Base-by-base conservation (phyloP, 2,888 invertebrate genomes). In the Ornithoptera priamus region DNA sequence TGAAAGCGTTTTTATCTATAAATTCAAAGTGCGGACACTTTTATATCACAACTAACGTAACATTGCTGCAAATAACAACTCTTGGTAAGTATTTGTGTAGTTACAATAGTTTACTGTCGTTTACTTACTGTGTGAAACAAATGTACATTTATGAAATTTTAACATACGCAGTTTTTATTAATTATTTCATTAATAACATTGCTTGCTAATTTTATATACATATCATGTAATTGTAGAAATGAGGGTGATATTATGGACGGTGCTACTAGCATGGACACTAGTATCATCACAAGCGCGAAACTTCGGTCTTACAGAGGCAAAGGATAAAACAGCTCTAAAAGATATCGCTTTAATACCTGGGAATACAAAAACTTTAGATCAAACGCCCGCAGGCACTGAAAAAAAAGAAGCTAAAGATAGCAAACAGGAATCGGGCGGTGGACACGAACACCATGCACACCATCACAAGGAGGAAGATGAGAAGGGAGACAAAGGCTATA, bases 401-500 rank as follows among this genome's bases (percentile, higher is more conserved):
- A 90, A 93, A 75, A 89, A 92, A 69, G 89, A 93, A 72, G 84
- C 87, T 8, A 87, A 89, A 75, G 89, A 85, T 69, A 90, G 89
- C 73, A 93, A 93, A 76, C 94, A 94, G 77, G 95, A 95, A 81
- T 90, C 93, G 68, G 95, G 95, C 22, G 95, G 95, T n/a, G 96
- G 96, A 0, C 93, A 95, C 75, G 94, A 95, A 70, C 94, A 95
- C 78, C 95, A 95, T 75, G 93, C 93, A 2, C 93, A 95, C 70
- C 95, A 96, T 78, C 95, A 95, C 80, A 93, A 94, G 71, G 94
- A 95, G 56, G 94, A 96, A 80, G 96, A 95, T 0, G 95, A 95
- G 73, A 96, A 97, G 80, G 96, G 95, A 0, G 96, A 96, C 71
- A 96, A 97, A 78, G 97, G 97, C 0, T 95, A 96, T 87, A 95